Conservation (phyloP, 2,888 invertebrate genomes). For the Tenthredo distinguenda region DNA sequence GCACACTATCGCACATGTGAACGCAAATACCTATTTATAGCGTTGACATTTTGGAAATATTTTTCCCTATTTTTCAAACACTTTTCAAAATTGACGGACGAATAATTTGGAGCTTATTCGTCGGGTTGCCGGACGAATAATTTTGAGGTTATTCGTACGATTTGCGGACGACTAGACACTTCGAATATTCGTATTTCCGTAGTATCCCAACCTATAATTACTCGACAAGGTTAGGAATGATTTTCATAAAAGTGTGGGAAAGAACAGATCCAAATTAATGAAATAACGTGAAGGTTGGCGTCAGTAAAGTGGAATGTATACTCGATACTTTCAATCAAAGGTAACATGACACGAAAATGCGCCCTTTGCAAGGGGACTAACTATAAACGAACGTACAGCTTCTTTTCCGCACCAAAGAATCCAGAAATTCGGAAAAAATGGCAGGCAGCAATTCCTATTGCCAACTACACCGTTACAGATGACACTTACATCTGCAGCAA, state of each 20-base stretch:
- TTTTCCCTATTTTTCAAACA: too few species aligned
- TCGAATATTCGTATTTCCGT: too few species aligned
- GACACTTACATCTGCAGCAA: conserved; percentile 74
- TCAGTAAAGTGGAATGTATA: not conserved
- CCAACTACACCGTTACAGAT: conserved; percentile 71
- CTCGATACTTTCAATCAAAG: not conserved
- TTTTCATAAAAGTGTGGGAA: not conserved
- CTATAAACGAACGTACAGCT: conserved; percentile 73
- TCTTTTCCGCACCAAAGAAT: conserved; percentile 75
- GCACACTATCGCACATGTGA: too few species aligned
- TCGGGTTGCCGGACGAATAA: too few species aligned
- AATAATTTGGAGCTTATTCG: too few species aligned
- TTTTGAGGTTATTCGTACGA: too few species aligned
- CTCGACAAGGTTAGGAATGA: not conserved
- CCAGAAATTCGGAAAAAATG: conserved; percentile 71
- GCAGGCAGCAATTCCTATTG: conserved; percentile 71
- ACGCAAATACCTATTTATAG: too few species aligned
- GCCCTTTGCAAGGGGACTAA: conserved; percentile 73
- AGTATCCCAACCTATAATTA: not conserved
- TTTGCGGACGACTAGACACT: too few species aligned
- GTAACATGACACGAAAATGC: conserved; percentile 73
- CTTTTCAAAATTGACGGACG: too few species aligned
- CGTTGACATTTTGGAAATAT: too few species aligned
- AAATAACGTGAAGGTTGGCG: not conserved
- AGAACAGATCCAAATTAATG: not conserved